A percentile compares a stretch with the other conserved stretches of the same genome.
These are phyloP conservation scores for Dipodomys merriami DNA, from an alignment of 2,113 vertebrate genomes.

Conservation along the genomic window DNA sequence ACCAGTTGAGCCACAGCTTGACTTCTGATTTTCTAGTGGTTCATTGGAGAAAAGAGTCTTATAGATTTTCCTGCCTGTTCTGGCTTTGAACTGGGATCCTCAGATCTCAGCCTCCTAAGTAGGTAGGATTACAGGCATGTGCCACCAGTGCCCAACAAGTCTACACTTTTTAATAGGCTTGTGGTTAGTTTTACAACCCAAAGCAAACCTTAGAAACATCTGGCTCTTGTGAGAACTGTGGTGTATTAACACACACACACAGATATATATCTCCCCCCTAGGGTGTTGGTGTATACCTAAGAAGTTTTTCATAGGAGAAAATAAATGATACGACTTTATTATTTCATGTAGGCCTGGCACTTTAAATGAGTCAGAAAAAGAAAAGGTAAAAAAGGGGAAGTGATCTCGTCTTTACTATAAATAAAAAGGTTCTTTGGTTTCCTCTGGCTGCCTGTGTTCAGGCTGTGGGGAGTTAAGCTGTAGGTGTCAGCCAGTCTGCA, in stretches of 20 bases:
- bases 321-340: background rate
- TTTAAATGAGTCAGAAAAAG: conserved; percentile 34
- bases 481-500: background rate
- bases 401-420: conserved; percentile 39
- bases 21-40: no score
- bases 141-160: background rate
- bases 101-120: no score
- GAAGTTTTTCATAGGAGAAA: conserved; percentile 40
- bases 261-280: background rate
- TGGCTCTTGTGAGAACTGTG: conserved; percentile 14
- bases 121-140: no score
- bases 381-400: background rate
- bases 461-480: conserved; percentile 39
- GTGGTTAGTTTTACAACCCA: background rate
- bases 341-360: conserved; percentile 34
- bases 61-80: no score
- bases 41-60: no score
- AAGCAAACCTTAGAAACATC: conserved; percentile 44
- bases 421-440: conserved; percentile 58
- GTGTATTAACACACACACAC: background rate
- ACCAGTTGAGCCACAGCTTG: no score
- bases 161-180: conserved; percentile 18
- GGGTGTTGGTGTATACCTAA: background rate
- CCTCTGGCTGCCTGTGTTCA: conserved; percentile 1
- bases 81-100: no score